phyloP scores from a whole-genome alignment of 1,140 invertebrate species.

The Neodiprion virginianus region DNA sequence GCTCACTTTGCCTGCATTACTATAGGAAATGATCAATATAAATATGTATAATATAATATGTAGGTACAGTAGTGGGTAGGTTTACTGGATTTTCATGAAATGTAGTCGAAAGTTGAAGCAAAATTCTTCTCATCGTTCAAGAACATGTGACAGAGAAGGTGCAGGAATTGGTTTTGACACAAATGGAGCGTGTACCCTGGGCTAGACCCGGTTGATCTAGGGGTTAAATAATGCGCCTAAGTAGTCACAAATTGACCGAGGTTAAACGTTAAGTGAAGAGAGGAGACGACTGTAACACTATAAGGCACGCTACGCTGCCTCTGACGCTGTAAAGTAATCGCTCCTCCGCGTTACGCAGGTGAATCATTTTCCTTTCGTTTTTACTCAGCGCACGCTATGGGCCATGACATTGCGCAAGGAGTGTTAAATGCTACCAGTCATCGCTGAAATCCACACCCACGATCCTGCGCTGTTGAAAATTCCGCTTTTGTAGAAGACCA shows the following conservation, averaged over 20 bases:
- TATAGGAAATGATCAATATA: too few species aligned
- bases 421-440: too few species aligned
- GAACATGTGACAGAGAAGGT: too few species aligned
- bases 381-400: neutral
- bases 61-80: too few species aligned
- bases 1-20: too few species aligned
- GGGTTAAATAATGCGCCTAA: neutral
- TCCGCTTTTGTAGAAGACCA: too few species aligned
- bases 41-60: too few species aligned
- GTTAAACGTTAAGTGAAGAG: neutral
- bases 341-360: neutral
- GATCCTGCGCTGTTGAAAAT: too few species aligned
- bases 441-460: too few species aligned
- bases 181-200: constrained; percentile 25
- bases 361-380: neutral
- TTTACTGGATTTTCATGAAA: too few species aligned
- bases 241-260: constrained; percentile 1
- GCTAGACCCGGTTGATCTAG: neutral
- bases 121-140: too few species aligned
- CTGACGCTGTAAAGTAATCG: neutral
- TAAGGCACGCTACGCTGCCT: neutral
- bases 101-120: too few species aligned
- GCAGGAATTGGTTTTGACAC: neutral
- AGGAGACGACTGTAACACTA: neutral
- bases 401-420: neutral